Base-by-base conservation (phyloP, 2,888 invertebrate genomes). In the Creontiades dilutus region DNA sequence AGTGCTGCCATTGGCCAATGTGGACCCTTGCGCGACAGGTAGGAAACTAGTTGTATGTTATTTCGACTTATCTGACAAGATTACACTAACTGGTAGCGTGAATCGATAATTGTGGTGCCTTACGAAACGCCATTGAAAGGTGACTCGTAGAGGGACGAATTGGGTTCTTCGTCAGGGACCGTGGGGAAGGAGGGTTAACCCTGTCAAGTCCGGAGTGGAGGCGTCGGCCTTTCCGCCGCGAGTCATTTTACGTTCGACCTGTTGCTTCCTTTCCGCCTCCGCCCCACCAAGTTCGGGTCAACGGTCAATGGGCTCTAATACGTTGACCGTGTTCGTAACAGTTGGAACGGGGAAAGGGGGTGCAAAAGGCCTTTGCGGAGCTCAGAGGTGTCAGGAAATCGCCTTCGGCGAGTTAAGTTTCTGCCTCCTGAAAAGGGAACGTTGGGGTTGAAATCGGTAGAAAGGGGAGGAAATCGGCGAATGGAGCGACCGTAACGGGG, bases 191-290 rank as follows among this genome's bases (percentile, higher is more conserved):
- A 52, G 52, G 52, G 68, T 68, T 68, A 68, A 68, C 68, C 68
- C 19, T 23, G 68, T 68, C 7, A 68, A 68, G 68, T 68, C 68
- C 23, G 68, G 68, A 19, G 57, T 16, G n/a, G 19, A 61, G 61
- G 61, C 61, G 48, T 23, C 48, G 81, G 81, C 48, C 47, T n/a
- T 47, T 82, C 68, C 68, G 23, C 52, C 52, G 82, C 82, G 82
- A 82, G 52, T 82, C 82, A 82, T 52, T 82, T 82, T 82, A 52
- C 47, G 23, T 48, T 14, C 82, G 23, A 52, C 52, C 82, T 82
- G 52, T 82, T 82, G 82, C 82, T 9, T n/a, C 19, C 47, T 37
- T 46, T 12, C 16, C 37, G 16, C 46, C 78, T 11, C 78, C 78
- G 16, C 78, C 46, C 37, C 78, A 9, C 46, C 46, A 46, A 37